Percentiles rank a stretch among this genome's conserved stretches.
phyloP scores from a whole-genome alignment of 2,888 invertebrate species.

The Allacma fusca region DNA sequence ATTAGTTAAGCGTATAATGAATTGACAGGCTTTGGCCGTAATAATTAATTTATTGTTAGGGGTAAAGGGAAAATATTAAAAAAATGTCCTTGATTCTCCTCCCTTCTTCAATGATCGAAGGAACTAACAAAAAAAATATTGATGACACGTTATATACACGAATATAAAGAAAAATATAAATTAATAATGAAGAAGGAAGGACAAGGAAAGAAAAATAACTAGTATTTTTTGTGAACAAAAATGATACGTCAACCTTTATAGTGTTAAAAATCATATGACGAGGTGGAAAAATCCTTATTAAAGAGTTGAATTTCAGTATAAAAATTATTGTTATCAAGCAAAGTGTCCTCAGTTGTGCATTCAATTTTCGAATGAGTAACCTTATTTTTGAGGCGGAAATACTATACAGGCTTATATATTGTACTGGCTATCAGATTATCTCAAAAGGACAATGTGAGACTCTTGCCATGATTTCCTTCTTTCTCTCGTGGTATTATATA shows the following conservation, averaged over 20 bases:
- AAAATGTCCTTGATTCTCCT: too few relatives aligned
- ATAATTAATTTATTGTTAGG: too few relatives aligned
- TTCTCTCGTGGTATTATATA: background rate
- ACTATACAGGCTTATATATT: background rate
- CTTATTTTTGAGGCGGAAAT: background rate
- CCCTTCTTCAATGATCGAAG: background rate
- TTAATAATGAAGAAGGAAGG: background rate
- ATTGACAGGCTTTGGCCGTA: too few relatives aligned
- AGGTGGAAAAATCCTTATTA: too few relatives aligned
- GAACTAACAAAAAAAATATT: background rate
- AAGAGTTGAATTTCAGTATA: background rate
- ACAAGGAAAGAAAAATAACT: background rate
- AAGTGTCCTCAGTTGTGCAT: conserved; percentile 12
- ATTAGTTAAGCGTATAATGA: background rate
- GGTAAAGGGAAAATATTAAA: too few relatives aligned
- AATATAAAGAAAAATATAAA: too few relatives aligned
- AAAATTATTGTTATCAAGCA: background rate
- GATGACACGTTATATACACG: background rate
- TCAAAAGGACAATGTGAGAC: background rate
- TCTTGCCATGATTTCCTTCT: background rate
- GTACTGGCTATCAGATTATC: too few relatives aligned
- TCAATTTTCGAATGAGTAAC: background rate
- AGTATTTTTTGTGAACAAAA: conserved; percentile 9
- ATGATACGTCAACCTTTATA: too few relatives aligned
- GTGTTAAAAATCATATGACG: too few relatives aligned